These are phyloP conservation scores for Furnarius figulus DNA, from an alignment of 2,113 vertebrate genomes.

Conservation along the genomic window DNA sequence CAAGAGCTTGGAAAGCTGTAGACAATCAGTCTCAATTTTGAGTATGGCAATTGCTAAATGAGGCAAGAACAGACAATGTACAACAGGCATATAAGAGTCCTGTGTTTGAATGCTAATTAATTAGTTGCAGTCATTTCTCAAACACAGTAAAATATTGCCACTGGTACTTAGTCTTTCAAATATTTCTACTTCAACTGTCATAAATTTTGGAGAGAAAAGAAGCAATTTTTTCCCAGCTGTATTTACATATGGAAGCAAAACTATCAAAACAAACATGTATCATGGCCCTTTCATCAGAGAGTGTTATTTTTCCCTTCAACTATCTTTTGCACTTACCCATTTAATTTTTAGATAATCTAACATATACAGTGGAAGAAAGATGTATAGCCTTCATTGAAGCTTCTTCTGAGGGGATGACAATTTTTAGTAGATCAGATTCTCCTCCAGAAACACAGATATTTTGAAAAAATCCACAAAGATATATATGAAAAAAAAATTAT, in stretches of 20 bases:
- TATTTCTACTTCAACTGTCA: not conserved
- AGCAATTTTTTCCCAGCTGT: not conserved
- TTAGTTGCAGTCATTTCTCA: not conserved
- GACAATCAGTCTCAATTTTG: not conserved
- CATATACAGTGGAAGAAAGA: not conserved
- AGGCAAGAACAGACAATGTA: not conserved
- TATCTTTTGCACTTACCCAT: not conserved
- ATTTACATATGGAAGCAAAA: not conserved
- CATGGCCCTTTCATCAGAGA: not conserved
- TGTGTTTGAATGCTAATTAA: not conserved
- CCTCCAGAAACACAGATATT: not conserved
- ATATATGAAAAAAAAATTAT: not conserved
- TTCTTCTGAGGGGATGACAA: not conserved
- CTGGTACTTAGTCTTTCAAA: not conserved
- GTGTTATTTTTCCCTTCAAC: not conserved
- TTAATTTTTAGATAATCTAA: not conserved
- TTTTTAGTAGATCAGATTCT: not conserved
- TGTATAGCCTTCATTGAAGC: not conserved
- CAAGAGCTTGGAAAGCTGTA: not conserved
- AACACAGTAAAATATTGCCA: not conserved
- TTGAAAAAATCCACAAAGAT: not conserved
- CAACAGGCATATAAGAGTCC: not conserved
- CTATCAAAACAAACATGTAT: not conserved
- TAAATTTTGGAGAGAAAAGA: not conserved
- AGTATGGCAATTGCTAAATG: not conserved